A percentile compares a stretch with the other conserved stretches of the same genome.
Conservation (phyloP, 2,888 invertebrate species). For the Harpalus rufipes region DNA sequence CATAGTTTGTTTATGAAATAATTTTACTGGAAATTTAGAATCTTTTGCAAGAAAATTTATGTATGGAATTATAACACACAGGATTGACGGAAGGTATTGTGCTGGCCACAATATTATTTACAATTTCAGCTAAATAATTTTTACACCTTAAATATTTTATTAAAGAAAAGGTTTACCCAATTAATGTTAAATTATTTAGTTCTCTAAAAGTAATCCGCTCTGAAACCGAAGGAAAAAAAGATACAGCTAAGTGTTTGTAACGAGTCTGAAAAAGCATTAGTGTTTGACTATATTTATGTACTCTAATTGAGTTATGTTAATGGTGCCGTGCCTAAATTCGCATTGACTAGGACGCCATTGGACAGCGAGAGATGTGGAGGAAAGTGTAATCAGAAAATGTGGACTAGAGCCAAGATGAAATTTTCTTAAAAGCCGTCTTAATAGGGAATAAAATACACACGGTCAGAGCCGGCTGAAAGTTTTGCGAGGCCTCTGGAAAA, state of each 20-base stretch:
- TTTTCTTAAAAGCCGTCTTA: not conserved
- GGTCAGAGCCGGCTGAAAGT: too few relatives aligned
- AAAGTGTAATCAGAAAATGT: not conserved
- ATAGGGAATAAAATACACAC: not conserved
- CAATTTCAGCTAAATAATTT: not conserved
- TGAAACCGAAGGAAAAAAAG: not conserved
- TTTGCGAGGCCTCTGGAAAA: too few relatives aligned
- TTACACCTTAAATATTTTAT: not conserved
- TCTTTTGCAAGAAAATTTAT: too few relatives aligned
- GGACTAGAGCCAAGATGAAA: slow-evolving; percentile 13
- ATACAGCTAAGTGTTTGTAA: not conserved
- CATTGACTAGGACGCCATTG: not conserved
- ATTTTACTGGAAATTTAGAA: too few relatives aligned
- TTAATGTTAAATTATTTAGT: not conserved
- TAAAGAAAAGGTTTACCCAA: not conserved
- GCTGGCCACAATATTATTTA: not conserved
- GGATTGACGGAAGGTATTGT: too few relatives aligned
- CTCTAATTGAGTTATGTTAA: slow-evolving; percentile 26
- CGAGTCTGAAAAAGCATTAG: not conserved
- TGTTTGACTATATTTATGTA: slow-evolving; percentile 14
- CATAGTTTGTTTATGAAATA: too few relatives aligned
- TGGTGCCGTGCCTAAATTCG: not conserved
- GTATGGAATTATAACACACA: too few relatives aligned
- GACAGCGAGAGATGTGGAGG: slow-evolving; percentile 1
- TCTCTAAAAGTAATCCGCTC: not conserved